phyloP scores from a whole-genome alignment of 2,888 invertebrate species.

The Abrostola tripartita region DNA sequence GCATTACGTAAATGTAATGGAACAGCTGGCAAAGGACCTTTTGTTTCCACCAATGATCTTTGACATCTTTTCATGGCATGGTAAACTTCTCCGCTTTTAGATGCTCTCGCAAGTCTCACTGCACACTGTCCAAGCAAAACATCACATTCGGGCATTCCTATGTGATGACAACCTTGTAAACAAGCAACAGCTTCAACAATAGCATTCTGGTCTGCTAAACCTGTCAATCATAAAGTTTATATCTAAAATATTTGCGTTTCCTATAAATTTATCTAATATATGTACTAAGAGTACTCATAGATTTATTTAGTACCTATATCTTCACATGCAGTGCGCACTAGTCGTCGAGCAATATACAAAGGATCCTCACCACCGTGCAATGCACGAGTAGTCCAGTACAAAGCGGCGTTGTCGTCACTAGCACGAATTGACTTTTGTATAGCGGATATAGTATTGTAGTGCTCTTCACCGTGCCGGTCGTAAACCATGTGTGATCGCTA shows the following conservation, averaged over 20 bases:
- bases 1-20: slow-evolving; percentile 94
- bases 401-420: slow-evolving; percentile 93
- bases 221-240: slow-evolving; percentile 68
- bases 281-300: no score
- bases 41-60: slow-evolving; percentile 86
- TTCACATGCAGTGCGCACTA: slow-evolving; percentile 93
- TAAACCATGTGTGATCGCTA: slow-evolving; percentile 93
- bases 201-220: slow-evolving; percentile 90
- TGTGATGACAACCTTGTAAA: slow-evolving; percentile 93
- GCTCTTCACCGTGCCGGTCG: slow-evolving; percentile 94
- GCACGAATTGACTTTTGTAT: slow-evolving; percentile 95
- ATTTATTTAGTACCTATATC: slow-evolving; percentile 89
- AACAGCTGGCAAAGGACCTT: slow-evolving; percentile 92
- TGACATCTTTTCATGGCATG: slow-evolving; percentile 89
- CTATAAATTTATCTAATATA: no score
- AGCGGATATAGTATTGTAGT: slow-evolving; percentile 94
- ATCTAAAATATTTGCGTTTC: no score
- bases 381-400: slow-evolving; percentile 95
- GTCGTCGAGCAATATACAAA: slow-evolving; percentile 91
- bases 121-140: slow-evolving; percentile 93
- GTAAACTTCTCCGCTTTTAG: slow-evolving; percentile 91
- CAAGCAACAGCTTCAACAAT: slow-evolving; percentile 91
- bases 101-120: slow-evolving; percentile 92
- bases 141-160: slow-evolving; percentile 95
- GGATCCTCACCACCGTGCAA: slow-evolving; percentile 94